phyloP scores from a whole-genome alignment of 1,140 invertebrate species.

The Hyposmocoma kahamanoa region DNA sequence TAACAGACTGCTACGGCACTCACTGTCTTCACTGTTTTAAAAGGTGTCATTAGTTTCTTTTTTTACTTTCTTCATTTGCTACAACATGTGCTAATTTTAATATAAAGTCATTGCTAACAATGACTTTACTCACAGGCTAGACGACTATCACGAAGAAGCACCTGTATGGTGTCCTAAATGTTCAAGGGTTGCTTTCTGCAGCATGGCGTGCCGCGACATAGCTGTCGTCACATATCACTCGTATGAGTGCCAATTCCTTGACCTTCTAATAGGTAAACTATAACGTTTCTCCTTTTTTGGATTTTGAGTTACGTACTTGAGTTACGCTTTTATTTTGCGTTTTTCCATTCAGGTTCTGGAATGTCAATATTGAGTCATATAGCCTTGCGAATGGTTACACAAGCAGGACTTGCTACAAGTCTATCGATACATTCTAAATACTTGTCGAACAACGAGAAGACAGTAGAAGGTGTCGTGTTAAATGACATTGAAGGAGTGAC shows the following conservation, averaged over 20 bases:
- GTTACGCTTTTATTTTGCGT: not conserved
- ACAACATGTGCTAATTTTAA: too few relatives aligned
- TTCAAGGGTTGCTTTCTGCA: conserved; percentile 85
- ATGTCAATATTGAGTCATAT: conserved; percentile 87
- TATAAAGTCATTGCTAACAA: too few relatives aligned
- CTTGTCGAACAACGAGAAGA: conserved; percentile 46
- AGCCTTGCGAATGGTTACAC: conserved; percentile 84
- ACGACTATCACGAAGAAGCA: conserved; percentile 65
- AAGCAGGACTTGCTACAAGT: conserved; percentile 72
- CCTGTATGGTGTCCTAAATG: conserved; percentile 85
- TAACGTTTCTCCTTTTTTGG: too few relatives aligned
- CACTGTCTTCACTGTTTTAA: conserved; percentile 90
- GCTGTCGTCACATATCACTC: conserved; percentile 83
- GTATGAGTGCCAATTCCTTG: conserved; percentile 87
- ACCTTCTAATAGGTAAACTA: conserved; percentile 80
- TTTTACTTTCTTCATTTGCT: too few relatives aligned
- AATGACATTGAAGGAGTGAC: conserved; percentile 48
- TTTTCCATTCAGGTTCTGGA: conserved; percentile 76
- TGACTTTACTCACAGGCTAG: conserved; percentile 43
- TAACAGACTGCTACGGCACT: conserved; percentile 81
- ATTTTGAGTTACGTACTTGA: too few relatives aligned
- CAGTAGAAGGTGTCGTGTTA: conserved; percentile 41
- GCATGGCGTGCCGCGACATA: conserved; percentile 77
- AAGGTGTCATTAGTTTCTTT: too few relatives aligned
- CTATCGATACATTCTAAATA: conserved; percentile 67